A percentile compares a stretch with the other conserved stretches of the same genome.
Evolutionary conservation across 2,797 vertebrate genomes (phyloP).

Genomic region (Babyrousa celebensis): DNA sequence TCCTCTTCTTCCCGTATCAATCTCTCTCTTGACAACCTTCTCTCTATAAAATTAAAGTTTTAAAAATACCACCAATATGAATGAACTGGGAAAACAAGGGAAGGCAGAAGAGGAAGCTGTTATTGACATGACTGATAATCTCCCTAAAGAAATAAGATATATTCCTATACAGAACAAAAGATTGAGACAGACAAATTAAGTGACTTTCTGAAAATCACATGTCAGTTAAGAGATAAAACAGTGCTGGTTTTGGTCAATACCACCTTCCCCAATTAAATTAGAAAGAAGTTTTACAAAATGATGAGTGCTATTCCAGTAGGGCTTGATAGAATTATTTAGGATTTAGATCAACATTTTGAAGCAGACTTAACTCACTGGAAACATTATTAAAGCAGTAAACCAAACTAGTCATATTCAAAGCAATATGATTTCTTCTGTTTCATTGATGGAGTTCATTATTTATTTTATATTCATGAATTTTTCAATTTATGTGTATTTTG

Average conservation of each 20-base stretch:
- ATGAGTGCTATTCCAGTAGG: background rate
- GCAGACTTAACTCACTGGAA: background rate
- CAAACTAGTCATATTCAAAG: background rate
- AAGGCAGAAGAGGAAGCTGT: background rate
- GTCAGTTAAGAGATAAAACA: background rate
- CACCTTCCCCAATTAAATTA: background rate
- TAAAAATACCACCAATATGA: background rate
- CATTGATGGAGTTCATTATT: background rate
- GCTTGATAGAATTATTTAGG: background rate
- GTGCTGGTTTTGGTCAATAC: background rate
- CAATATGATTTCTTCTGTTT: slow-evolving; percentile 17
- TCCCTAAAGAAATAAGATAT: background rate
- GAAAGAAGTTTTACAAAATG: background rate
- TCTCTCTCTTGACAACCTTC: background rate
- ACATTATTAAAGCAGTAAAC: background rate
- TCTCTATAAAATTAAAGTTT: background rate
- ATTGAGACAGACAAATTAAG: background rate
- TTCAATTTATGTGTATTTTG: background rate
- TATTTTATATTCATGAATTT: slow-evolving; percentile 18
- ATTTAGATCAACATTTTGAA: slow-evolving; percentile 36
- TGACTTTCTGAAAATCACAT: background rate
- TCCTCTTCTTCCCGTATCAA: background rate
- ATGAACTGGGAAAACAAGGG: background rate
- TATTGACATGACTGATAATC: background rate
- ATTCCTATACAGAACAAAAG: background rate